These are phyloP conservation scores for Halcyon leucocephala DNA, from an alignment of 2,797 vertebrate species.

Conservation along the genomic window DNA sequence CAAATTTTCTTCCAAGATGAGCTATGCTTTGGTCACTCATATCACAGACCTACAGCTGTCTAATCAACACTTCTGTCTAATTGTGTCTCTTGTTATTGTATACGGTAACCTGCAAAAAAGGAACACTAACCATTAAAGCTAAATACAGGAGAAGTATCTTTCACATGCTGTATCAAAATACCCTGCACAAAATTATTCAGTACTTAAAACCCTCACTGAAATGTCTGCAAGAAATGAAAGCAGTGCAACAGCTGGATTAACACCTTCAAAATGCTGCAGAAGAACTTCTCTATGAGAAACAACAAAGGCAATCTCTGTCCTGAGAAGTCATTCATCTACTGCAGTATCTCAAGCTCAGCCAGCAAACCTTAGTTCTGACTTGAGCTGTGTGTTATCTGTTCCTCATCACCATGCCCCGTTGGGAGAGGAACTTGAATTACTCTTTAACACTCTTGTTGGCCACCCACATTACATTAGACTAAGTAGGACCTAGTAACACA, in stretches of 20 bases:
- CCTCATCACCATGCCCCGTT: background rate
- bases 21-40: background rate
- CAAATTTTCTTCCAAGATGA: background rate
- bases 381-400: conserved; percentile 9
- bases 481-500: background rate
- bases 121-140: background rate
- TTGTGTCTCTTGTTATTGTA: background rate
- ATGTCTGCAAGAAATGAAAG: background rate
- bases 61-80: background rate
- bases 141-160: background rate
- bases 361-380: background rate
- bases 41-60: background rate
- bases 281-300: background rate
- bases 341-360: background rate
- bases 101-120: background rate
- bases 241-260: background rate
- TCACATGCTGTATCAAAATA: background rate
- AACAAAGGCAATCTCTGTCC: background rate
- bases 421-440: conserved; percentile 11
- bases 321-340: background rate
- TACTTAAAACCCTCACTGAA: background rate
- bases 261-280: background rate
- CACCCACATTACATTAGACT: background rate
- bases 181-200: background rate
- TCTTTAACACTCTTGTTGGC: background rate